Percentiles rank a stretch among this genome's conserved stretches.
Evolutionary conservation across 2,797 vertebrate species (phyloP).

Genomic region (Scarus forsteni): DNA sequence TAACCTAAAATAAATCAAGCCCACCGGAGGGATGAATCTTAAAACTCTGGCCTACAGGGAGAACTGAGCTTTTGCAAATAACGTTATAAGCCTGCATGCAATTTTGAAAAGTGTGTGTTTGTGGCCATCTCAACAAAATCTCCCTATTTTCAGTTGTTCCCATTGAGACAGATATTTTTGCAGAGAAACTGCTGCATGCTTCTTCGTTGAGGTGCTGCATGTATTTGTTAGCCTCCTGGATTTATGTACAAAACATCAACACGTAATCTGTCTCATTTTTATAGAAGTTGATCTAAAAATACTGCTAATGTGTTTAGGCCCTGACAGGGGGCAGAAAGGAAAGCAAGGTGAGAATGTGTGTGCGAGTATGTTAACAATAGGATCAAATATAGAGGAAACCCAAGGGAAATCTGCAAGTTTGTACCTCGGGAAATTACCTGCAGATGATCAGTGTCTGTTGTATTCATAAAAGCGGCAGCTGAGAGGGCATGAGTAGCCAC

Average conservation of each 20-base stretch:
- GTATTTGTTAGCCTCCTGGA: constrained; percentile 1
- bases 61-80: not conserved
- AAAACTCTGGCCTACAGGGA: not conserved
- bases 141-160: not conserved
- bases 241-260: not conserved
- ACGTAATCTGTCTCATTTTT: constrained; percentile 8
- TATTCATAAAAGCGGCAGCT: constrained; percentile 40
- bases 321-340: not conserved
- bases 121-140: not conserved
- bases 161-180: not conserved
- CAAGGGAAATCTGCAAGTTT: constrained; percentile 59
- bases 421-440: constrained; percentile 64
- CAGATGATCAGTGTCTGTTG: constrained; percentile 58
- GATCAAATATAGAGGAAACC: constrained; percentile 40
- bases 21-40: not conserved
- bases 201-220: not conserved
- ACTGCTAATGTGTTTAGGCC: constrained; percentile 14
- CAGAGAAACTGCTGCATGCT: not conserved
- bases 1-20: not conserved
- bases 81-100: not conserved
- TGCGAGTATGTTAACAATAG: constrained; percentile 40
- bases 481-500: constrained; percentile 27
- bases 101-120: not conserved
- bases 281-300: constrained; percentile 8
- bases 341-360: constrained; percentile 55